These are phyloP conservation scores for Streblospio benedicti DNA, from an alignment of 1,140 invertebrate species.

Conservation along the genomic window DNA sequence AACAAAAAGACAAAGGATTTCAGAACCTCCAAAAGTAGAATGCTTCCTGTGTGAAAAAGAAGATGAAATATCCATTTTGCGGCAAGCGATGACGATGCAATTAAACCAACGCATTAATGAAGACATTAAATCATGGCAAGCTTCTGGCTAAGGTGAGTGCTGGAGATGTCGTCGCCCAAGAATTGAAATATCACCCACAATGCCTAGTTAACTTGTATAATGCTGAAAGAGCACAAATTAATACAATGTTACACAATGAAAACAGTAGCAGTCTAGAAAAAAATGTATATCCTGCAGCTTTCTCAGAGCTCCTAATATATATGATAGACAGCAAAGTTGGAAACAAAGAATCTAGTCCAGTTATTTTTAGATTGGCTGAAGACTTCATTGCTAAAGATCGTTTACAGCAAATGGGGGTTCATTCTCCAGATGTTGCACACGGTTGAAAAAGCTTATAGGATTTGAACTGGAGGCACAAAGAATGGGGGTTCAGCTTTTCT, in stretches of 20 bases:
- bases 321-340: no score
- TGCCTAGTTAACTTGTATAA: neutral
- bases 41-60: slow-evolving; percentile 12
- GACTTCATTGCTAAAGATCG: slow-evolving; percentile 9
- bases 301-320: slow-evolving; percentile 15
- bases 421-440: neutral
- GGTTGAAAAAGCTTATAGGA: no score
- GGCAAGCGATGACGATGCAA: slow-evolving; percentile 16
- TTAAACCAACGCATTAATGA: slow-evolving; percentile 13
- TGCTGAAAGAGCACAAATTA: neutral
- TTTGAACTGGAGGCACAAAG: no score
- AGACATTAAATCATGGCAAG: slow-evolving; percentile 14
- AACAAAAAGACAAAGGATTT: slow-evolving; percentile 24
- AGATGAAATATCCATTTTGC: slow-evolving; percentile 1
- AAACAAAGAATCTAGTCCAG: neutral
- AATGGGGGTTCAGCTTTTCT: no score
- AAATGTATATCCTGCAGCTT: slow-evolving; percentile 12
- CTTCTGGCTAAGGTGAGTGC: slow-evolving; percentile 15
- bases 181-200: neutral
- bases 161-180: neutral
- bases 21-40: slow-evolving; percentile 24
- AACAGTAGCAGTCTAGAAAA: slow-evolving; percentile 1
- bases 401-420: slow-evolving; percentile 12
- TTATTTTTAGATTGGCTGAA: slow-evolving; percentile 11
- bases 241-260: neutral